These are phyloP conservation scores for Drosophila tropicalis DNA, from an alignment of 1,140 invertebrate species.

Conservation along the genomic window DNA sequence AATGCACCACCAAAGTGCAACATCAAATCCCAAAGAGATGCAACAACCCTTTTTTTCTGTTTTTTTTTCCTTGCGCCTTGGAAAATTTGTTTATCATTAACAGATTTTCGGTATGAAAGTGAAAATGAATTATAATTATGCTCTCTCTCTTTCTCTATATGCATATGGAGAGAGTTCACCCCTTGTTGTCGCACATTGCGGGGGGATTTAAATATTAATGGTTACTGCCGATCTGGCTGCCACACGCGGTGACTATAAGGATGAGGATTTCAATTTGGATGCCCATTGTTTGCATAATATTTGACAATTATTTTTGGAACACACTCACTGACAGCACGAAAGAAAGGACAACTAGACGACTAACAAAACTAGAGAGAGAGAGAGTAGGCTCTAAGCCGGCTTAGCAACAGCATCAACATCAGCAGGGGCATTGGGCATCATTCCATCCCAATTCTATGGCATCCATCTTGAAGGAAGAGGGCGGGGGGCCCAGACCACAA, in stretches of 20 bases:
- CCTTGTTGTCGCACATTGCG: slow-evolving; percentile 24
- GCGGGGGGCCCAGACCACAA: background rate
- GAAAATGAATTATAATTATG: slow-evolving; percentile 80
- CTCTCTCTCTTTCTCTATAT: no score
- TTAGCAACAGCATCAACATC: slow-evolving; percentile 51
- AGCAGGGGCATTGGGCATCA: slow-evolving; percentile 25
- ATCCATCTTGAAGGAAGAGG: background rate
- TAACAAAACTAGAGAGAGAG: slow-evolving; percentile 37
- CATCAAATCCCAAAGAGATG: slow-evolving; percentile 16
- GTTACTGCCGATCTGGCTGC: slow-evolving; percentile 41
- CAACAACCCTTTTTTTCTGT: slow-evolving; percentile 58
- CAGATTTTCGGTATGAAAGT: slow-evolving; percentile 56
- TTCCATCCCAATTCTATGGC: background rate
- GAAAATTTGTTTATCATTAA: slow-evolving; percentile 81
- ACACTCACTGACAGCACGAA: slow-evolving; percentile 68
- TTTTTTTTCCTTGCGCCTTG: slow-evolving; percentile 37
- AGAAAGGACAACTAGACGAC: background rate
- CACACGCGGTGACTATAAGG: slow-evolving; percentile 66
- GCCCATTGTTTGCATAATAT: slow-evolving; percentile 81
- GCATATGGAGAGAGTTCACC: slow-evolving; percentile 7
- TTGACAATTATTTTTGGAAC: slow-evolving; percentile 75
- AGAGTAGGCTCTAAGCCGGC: slow-evolving; percentile 63
- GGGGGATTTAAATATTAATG: slow-evolving; percentile 79
- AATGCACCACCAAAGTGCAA: slow-evolving; percentile 5
- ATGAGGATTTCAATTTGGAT: slow-evolving; percentile 58